Conservation (phyloP, 1,140 invertebrate genomes). For the Drosophila watanabei region DNA sequence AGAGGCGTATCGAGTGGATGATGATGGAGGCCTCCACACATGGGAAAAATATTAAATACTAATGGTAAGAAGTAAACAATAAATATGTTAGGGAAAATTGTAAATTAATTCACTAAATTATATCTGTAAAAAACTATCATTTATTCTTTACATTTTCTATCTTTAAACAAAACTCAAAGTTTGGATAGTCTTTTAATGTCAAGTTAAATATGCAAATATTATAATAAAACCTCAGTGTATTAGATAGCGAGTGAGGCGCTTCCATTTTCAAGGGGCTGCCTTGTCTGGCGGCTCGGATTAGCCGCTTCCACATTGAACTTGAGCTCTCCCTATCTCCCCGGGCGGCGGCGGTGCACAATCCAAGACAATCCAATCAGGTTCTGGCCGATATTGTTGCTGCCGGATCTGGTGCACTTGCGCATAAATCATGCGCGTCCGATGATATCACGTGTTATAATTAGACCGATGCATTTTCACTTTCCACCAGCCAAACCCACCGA, state of each 20-base stretch:
- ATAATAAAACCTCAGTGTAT: not conserved
- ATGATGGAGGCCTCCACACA: conserved; percentile 34
- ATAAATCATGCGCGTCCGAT: conserved; percentile 69
- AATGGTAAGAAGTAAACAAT: not conserved
- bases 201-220: not conserved
- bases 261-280: conserved; percentile 81
- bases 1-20: conserved; percentile 47
- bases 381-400: conserved; percentile 39
- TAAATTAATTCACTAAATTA: not conserved
- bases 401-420: conserved; percentile 62
- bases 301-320: conserved; percentile 75
- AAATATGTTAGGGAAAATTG: not conserved
- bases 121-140: not conserved
- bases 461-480: conserved; percentile 81
- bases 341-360: conserved; percentile 14
- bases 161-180: too few relatives aligned
- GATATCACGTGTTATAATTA: conserved; percentile 81
- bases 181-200: not conserved
- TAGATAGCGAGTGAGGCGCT: conserved; percentile 61
- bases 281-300: conserved; percentile 76
- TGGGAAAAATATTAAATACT: not conserved
- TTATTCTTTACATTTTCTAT: not conserved
- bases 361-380: conserved; percentile 52
- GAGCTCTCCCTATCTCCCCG: conserved; percentile 43
- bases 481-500: conserved; percentile 28